Base-by-base conservation (phyloP, 2,797 vertebrate species). In the Esox lucius region DNA sequence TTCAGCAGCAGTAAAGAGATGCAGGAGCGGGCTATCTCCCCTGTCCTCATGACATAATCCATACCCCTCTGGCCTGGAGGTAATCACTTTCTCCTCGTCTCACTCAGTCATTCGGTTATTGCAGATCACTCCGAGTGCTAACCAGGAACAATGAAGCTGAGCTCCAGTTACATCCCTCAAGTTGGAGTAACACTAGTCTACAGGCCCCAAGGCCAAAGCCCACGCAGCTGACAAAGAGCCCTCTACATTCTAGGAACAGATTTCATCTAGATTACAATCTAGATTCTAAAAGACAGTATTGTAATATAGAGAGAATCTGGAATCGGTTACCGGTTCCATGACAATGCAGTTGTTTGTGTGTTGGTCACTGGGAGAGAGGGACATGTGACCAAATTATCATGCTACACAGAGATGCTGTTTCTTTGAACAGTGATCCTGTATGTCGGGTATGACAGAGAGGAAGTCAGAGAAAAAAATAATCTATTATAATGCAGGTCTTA, bases 71-170 rank as follows among this genome's bases (percentile, higher is more conserved):
- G 59, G 74, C 68, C 69, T 75, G 81, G 53, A 67, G 74, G 80
- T 81, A 86, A 80, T 86, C 84, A 74, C 70, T 86, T 87, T 77
- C 22, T 71, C 48, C 46, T 74, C 17, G 64, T 85, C 70, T 67
- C 77, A 75, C 70, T 74, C 74, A 75, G 73, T 85, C 75, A 78
- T 91, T 92, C 85, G 78, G 85, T 86, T 87, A 86, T 85, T 81
- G 85, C 86, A 84, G 77, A 84, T 84, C 87, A 87, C 85, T 86
- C 82, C 83, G 84, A 83, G 80, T 85, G 85, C 90, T 88, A 86
- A 89, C 90, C 84, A 86, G 83, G 87, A 93, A 91, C 91, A 91
- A 91, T 90, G 84, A 88, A 74, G 24, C 76, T 81, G 77, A 83
- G 79, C 82, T 93, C 87, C 80, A 69, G 85, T 92, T 93, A 83